Evolutionary conservation across 2,113 vertebrate genomes (phyloP), one percentile per base, ranked within the genome.

Genomic region (Neoarius graeffei): DNA sequence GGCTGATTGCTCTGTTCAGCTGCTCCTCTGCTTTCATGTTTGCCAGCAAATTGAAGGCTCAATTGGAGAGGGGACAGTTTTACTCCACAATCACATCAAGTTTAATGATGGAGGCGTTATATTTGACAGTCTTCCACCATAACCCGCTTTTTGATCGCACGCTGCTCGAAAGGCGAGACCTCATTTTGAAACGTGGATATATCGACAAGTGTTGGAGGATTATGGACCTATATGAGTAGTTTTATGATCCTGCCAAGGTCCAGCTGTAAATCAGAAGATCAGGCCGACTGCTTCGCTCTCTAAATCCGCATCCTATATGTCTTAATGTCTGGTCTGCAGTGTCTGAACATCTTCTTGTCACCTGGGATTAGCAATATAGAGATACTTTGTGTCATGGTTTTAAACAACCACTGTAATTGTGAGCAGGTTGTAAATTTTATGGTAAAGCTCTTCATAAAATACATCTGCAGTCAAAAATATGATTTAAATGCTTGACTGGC

Each of bases 1-100:
- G 85, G 90, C 83, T 92, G 93, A 95, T 94, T 93, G 93, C 94
- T 93, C 91, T 90, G 92, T 93, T 94, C 93, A 92, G 92, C 92
- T 91, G 93, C 91, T 93, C 93, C 73, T 69, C 92, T 94, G 93
- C 93, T 93, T 94, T 91, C 67, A 90, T 92, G 90, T 94, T 91
- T 92, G 92, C 93, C 92, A 91, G 88, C 89, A 92, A 94, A 92
- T 92, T 84, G 64, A 87, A 91, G 74, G 81, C 85, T 87, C 85
- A 84, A 87, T 80, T 87, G 88, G 81, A 87, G 66, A 81, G 62
- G 62, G 85, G 88, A 89, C 88, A 71, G 85, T 84, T 89, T 89
- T 89, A 80, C 81, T 84, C 77, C 83, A 81, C 88, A 89, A 83
- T 89, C 88, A 59, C 88, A 89, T 89, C 88, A 89, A 87, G 81